Evolutionary conservation across 1,140 invertebrate genomes (phyloP).

Genomic region (Teleopsis dalmanni): DNA sequence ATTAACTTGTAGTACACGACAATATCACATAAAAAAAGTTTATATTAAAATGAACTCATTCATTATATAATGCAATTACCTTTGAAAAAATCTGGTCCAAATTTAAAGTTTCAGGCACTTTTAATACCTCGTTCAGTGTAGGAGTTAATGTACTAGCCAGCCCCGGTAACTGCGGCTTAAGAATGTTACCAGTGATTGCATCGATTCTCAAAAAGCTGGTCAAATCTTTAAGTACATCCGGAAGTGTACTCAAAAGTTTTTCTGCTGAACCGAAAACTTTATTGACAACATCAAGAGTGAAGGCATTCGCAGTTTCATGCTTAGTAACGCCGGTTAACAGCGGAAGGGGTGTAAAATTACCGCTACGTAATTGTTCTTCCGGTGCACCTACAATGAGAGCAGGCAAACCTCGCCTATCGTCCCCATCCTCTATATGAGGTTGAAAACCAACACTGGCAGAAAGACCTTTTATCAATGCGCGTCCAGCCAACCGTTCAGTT

Average conservation of each 20-base stretch:
- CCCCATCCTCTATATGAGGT: slow-evolving; percentile 55
- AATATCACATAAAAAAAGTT: no score
- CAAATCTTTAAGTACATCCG: slow-evolving; percentile 23
- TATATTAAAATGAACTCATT: no score
- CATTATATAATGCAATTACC: slow-evolving; percentile 6
- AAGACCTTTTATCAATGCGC: slow-evolving; percentile 45
- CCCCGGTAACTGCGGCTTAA: slow-evolving; percentile 31
- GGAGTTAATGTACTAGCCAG: slow-evolving; percentile 23
- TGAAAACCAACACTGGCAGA: slow-evolving; percentile 47
- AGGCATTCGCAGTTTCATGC: slow-evolving; percentile 55
- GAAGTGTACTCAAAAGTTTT: slow-evolving; percentile 29
- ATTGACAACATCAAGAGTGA: slow-evolving; percentile 26
- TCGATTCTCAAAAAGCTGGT: slow-evolving; percentile 26
- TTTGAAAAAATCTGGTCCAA: slow-evolving; percentile 33
- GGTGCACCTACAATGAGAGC: slow-evolving; percentile 52
- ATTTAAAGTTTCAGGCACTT: slow-evolving; percentile 28
- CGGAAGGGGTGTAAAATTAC: slow-evolving; percentile 52
- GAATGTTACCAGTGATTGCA: slow-evolving; percentile 30
- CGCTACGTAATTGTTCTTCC: slow-evolving; percentile 50
- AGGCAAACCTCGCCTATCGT: slow-evolving; percentile 56
- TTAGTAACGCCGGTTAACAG: slow-evolving; percentile 62
- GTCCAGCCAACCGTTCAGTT: slow-evolving; percentile 37
- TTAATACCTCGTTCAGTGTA: slow-evolving; percentile 31
- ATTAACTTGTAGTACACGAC: no score
- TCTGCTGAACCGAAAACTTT: slow-evolving; percentile 31